Evolutionary conservation across 2,888 invertebrate species (phyloP).

Genomic region (Gortyna flavago): DNA sequence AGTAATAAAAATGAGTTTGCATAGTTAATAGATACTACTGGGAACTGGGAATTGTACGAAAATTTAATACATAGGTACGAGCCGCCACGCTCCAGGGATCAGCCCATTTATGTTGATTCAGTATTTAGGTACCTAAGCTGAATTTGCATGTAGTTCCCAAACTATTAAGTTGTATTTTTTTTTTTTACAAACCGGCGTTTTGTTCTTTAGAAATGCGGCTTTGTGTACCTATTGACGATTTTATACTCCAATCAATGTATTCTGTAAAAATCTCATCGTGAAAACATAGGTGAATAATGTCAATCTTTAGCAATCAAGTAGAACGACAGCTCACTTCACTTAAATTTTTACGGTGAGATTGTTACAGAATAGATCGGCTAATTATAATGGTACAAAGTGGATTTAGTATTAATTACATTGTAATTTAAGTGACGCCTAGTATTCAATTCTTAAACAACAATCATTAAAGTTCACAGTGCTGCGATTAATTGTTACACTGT

Average conservation of each 20-base stretch:
- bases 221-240: conserved; percentile 16
- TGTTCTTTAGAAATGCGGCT: conserved; percentile 29
- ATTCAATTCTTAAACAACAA: background rate
- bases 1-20: conserved; percentile 19
- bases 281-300: background rate
- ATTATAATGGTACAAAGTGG: background rate
- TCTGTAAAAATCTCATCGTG: background rate
- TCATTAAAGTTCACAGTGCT: background rate
- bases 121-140: conserved; percentile 43
- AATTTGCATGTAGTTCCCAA: conserved; percentile 44
- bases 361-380: background rate
- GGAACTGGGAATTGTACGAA: conserved; percentile 17
- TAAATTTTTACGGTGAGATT: no score
- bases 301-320: background rate
- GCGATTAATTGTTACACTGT: conserved; percentile 19
- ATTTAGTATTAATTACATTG: background rate
- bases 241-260: background rate
- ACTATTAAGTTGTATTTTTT: conserved; percentile 45
- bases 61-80: conserved; percentile 38
- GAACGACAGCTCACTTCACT: background rate
- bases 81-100: conserved; percentile 39
- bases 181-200: conserved; percentile 26
- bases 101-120: conserved; percentile 61
- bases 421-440: background rate
- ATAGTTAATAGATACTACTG: conserved; percentile 22